Conservation (phyloP, 2,888 invertebrate genomes). For the Liposcelis brunnea region DNA sequence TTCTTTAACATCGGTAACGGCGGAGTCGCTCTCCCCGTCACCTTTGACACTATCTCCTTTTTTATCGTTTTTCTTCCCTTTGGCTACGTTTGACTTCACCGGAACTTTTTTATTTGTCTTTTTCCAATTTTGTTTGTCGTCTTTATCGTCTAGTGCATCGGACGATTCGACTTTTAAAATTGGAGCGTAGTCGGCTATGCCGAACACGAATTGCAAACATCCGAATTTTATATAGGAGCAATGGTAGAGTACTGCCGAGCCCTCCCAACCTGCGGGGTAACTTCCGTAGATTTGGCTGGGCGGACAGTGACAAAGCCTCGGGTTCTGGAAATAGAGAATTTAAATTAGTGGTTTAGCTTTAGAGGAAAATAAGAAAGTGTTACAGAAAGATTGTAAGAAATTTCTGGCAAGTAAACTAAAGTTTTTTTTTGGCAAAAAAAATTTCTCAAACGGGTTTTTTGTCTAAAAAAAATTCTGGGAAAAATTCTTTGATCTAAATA, state of each 20-base stretch:
- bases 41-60: no score
- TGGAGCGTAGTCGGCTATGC: slow-evolving; percentile 3
- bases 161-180: neutral
- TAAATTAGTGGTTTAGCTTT: neutral
- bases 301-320: neutral
- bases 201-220: slow-evolving; percentile 5
- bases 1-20: no score
- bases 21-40: no score
- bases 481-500: no score
- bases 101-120: no score
- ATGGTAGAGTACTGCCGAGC: slow-evolving; percentile 2
- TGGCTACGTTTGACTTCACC: no score
- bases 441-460: no score
- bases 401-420: no score
- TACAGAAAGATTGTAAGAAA: no score
- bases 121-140: neutral
- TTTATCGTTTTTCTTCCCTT: no score
- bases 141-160: neutral
- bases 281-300: neutral
- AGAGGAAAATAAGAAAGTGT: neutral
- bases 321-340: neutral
- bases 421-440: no score
- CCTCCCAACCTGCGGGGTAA: slow-evolving; percentile 4
- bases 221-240: slow-evolving; percentile 4
- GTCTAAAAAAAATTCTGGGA: no score